Percentiles rank a stretch among this genome's conserved stretches.
Conservation (phyloP, 2,113 vertebrate species). For the Otolemur garnettii region DNA sequence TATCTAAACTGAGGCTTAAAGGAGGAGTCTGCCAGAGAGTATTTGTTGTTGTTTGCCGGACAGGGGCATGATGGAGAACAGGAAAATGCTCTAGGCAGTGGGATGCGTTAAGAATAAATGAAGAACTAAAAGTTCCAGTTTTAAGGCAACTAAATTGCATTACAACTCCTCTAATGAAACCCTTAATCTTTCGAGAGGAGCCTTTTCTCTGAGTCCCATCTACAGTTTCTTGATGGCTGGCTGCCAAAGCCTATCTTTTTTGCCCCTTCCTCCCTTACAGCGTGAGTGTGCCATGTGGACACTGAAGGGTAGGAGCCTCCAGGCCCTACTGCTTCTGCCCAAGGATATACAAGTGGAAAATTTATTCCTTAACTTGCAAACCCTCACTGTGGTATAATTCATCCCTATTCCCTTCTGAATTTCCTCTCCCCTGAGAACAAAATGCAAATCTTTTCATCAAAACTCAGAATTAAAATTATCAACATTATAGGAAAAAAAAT, state of each 20-base stretch:
- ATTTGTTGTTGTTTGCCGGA: not conserved
- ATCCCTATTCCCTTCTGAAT: not conserved
- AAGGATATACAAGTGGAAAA: not conserved
- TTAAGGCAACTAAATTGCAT: not conserved
- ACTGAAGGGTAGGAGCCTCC: not conserved
- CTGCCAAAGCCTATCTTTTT: not conserved
- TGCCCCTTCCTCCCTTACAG: not conserved
- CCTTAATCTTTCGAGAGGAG: not conserved
- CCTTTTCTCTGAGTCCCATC: not conserved
- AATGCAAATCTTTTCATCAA: slow-evolving; percentile 33
- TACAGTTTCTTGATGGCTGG: slow-evolving; percentile 22
- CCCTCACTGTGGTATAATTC: not conserved
- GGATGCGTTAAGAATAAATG: not conserved
- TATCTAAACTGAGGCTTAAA: not conserved
- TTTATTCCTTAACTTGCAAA: not conserved
- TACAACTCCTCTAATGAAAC: slow-evolving; percentile 22
- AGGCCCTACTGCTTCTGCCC: not conserved
- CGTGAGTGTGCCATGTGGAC: not conserved
- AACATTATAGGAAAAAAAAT: not conserved
- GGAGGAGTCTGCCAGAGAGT: not conserved
- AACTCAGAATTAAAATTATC: slow-evolving; percentile 40
- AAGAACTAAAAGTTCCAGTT: not conserved
- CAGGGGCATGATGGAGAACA: not conserved
- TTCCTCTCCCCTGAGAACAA: slow-evolving; percentile 19
- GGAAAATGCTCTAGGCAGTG: not conserved